Evolutionary conservation across 1,140 invertebrate genomes (phyloP).

Genomic region (Lithobius niger): DNA sequence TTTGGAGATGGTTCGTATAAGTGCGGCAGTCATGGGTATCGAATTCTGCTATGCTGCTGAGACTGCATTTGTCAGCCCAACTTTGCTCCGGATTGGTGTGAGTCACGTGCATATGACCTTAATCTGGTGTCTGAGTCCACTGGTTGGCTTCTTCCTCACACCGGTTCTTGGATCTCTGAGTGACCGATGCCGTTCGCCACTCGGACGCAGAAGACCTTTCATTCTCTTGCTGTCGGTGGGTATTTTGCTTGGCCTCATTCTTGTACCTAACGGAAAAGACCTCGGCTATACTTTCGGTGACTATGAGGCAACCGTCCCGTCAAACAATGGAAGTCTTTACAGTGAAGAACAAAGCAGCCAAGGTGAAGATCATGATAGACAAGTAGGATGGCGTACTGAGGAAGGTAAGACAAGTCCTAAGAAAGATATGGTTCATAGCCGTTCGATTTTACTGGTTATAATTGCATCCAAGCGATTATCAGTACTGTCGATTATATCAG

Average conservation of each 20-base stretch:
- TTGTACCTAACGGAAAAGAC: constrained; percentile 80
- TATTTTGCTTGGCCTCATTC: constrained; percentile 66
- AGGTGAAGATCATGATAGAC: too few species aligned
- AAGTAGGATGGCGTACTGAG: too few species aligned
- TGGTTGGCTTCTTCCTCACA: constrained; percentile 85
- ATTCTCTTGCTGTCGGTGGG: constrained; percentile 77
- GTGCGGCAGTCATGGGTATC: constrained; percentile 90
- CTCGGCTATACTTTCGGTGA: constrained; percentile 72
- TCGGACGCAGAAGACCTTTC: constrained; percentile 78
- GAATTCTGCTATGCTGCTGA: constrained; percentile 95
- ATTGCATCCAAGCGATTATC: too few species aligned
- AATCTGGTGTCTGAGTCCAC: constrained; percentile 83
- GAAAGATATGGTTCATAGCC: too few species aligned
- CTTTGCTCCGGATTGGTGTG: constrained; percentile 80
- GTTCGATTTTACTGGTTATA: too few species aligned
- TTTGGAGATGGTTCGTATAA: constrained; percentile 67
- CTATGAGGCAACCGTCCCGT: constrained; percentile 9
- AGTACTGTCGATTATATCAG: too few species aligned
- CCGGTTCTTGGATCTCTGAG: constrained; percentile 82
- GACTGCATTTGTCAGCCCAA: constrained; percentile 92
- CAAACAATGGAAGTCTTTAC: too few species aligned
- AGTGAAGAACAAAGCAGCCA: too few species aligned
- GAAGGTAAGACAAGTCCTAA: too few species aligned
- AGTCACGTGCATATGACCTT: constrained; percentile 79
- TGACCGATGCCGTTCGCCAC: constrained; percentile 63